phyloP scores from a whole-genome alignment of 2,797 vertebrate species.

The Neomorphus geoffroyi region DNA sequence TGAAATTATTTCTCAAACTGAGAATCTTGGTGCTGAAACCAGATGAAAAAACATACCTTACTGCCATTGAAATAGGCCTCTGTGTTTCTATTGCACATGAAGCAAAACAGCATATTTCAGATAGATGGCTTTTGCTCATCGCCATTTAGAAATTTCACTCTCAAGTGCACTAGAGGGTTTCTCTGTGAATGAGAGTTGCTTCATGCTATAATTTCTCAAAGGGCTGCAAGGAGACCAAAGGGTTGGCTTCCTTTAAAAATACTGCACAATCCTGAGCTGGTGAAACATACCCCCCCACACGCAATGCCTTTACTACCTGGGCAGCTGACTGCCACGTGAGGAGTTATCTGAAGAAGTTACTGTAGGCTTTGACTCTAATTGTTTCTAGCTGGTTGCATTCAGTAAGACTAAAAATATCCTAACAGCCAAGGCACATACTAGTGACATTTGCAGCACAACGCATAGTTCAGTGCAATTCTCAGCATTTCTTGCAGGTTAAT shows the following conservation, averaged over 20 bases:
- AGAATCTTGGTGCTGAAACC: background rate
- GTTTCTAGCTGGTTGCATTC: background rate
- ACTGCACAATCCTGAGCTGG: background rate
- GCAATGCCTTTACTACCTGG: background rate
- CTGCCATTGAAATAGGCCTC: background rate
- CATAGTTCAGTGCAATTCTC: background rate
- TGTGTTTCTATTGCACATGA: background rate
- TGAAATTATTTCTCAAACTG: background rate
- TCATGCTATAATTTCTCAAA: background rate
- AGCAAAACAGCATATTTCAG: background rate
- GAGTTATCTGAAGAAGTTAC: background rate
- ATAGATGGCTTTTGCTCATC: background rate
- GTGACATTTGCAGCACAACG: background rate
- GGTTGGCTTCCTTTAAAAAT: background rate
- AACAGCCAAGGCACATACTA: background rate
- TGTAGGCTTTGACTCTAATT: background rate
- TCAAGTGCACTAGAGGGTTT: background rate
- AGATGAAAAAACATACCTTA: background rate
- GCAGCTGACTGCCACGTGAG: no score
- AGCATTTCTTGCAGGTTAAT: background rate
- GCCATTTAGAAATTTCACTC: constrained; percentile 11
- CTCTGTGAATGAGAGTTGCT: background rate
- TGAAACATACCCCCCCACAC: background rate
- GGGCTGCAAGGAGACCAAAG: background rate
- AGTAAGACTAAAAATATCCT: background rate